These are phyloP conservation scores for Aporrectodea caliginosa DNA, from an alignment of 1,140 invertebrate genomes.

Conservation along the genomic window DNA sequence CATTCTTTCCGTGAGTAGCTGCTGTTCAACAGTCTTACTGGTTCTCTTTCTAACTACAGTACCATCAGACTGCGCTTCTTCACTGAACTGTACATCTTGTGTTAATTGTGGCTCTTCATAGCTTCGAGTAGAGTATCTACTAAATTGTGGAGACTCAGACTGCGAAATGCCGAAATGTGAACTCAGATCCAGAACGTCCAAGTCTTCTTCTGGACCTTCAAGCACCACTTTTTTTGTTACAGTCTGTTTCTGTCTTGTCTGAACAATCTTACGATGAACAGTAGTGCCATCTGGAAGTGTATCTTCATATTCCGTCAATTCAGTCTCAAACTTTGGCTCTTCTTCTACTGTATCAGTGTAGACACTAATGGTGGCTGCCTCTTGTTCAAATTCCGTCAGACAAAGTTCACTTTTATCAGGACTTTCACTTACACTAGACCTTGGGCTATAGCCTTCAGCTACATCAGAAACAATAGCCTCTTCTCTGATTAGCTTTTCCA, in stretches of 20 bases:
- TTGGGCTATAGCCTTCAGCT: not conserved
- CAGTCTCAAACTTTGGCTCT: slow-evolving; percentile 15
- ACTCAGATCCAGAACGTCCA: not conserved
- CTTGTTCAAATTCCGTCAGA: slow-evolving; percentile 8
- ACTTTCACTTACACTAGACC: slow-evolving; percentile 4
- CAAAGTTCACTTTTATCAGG: not conserved
- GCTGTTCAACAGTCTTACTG: slow-evolving; percentile 30
- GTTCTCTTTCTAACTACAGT: slow-evolving; percentile 38
- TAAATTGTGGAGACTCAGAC: slow-evolving; percentile 7
- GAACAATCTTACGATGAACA: slow-evolving; percentile 33
- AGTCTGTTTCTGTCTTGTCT: slow-evolving; percentile 27
- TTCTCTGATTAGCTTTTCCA: slow-evolving; percentile 27
- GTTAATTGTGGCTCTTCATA: slow-evolving; percentile 40
- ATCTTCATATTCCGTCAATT: slow-evolving; percentile 27
- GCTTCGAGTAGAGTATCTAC: slow-evolving; percentile 8
- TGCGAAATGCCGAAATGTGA: not conserved
- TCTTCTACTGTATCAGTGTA: slow-evolving; percentile 16
- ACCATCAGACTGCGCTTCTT: slow-evolving; percentile 45
- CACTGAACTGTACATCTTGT: slow-evolving; percentile 45
- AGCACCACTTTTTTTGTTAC: slow-evolving; percentile 9
- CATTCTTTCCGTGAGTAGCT: slow-evolving; percentile 13
- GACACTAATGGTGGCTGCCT: not conserved
- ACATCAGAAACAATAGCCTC: slow-evolving; percentile 14
- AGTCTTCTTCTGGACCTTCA: slow-evolving; percentile 18
- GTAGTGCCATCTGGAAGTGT: slow-evolving; percentile 31